A percentile compares a stretch with the other conserved stretches of the same genome.
phyloP scores from a whole-genome alignment of 1,140 invertebrate genomes.

The Platyscapa corneri region DNA sequence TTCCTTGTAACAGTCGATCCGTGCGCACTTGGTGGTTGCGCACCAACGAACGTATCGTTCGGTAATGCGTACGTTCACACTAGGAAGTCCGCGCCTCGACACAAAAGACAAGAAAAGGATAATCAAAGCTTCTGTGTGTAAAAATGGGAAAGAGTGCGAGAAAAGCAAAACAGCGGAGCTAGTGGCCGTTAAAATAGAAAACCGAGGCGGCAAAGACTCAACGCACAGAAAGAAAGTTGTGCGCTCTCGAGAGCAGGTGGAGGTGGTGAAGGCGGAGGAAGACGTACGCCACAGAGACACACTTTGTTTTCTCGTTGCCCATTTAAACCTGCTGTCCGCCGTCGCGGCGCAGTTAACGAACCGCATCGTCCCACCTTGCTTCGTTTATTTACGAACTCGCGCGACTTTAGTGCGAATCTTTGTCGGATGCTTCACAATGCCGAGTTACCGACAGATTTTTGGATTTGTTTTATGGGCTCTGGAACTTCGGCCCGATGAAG shows the following conservation, averaged over 20 bases:
- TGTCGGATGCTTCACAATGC: neutral
- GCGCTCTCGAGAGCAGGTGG: constrained; percentile 19
- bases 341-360: constrained; percentile 24
- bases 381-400: too few species aligned
- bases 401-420: neutral
- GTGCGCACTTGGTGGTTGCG: too few species aligned
- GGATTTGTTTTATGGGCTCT: neutral
- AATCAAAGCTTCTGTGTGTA: neutral
- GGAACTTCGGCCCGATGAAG: neutral
- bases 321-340: neutral
- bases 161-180: neutral
- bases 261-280: neutral
- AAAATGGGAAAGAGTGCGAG: too few species aligned
- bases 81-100: too few species aligned
- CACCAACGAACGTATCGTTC: too few species aligned
- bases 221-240: constrained; percentile 24
- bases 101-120: neutral
- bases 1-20: too few species aligned
- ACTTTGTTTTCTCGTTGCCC: constrained; percentile 26
- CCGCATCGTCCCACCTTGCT: neutral
- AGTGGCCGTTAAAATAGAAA: constrained; percentile 17
- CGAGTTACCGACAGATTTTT: neutral
- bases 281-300: neutral
- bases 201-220: neutral
- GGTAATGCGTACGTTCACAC: too few species aligned